Base-by-base conservation (phyloP, 1,140 invertebrate genomes). In the Drosophila nigrodunni region DNA sequence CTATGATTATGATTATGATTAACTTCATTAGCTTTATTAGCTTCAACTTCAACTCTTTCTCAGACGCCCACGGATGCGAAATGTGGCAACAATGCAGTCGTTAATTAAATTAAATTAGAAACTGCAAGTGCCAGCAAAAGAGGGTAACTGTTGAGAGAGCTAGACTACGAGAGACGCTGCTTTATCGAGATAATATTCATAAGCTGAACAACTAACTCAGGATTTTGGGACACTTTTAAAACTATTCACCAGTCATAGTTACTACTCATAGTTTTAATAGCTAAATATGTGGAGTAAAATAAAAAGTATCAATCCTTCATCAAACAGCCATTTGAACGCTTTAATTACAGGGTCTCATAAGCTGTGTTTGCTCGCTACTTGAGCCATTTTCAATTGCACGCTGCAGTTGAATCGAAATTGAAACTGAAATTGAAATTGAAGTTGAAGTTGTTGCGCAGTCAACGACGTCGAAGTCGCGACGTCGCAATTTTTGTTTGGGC, bases 381-480 rank as follows among this genome's bases (percentile, higher is more conserved):
- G 67, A 58, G 47, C 60, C 54, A 62, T 74, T 60, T 80, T 80
- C 74, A 86, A 85, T 75, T 74, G 65, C 21, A 7, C 41, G 50
- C 21, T 21, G 59, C 13, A 65, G 76, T 49, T 72, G 64, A 34
- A n/a, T 30, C 25, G 25, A 30, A 30, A 11, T 13, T 66, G 39
- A 8, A 44, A 43, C 15, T 30, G 44, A n/a, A 49, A n/a, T 18
- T 47, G 18, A 47, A 64, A 72, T 49, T 72, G 64, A 34, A n/a
- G 15, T 8, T 44, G 41, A 43, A 21, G 52, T 55, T 72, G 58
- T 78, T 77, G 71, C 72, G 75, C 80, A 78, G 80, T 18, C 67
- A 54, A 11, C 61, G 39, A 11, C 59, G 9, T n/a, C 30, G 41
- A 30, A 30, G 25, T n/a, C 25, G 43, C 66, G n/a, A 43, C 78